Evolutionary conservation across 2,888 invertebrate species (phyloP).

Genomic region (Trypoxylon attenuatum): DNA sequence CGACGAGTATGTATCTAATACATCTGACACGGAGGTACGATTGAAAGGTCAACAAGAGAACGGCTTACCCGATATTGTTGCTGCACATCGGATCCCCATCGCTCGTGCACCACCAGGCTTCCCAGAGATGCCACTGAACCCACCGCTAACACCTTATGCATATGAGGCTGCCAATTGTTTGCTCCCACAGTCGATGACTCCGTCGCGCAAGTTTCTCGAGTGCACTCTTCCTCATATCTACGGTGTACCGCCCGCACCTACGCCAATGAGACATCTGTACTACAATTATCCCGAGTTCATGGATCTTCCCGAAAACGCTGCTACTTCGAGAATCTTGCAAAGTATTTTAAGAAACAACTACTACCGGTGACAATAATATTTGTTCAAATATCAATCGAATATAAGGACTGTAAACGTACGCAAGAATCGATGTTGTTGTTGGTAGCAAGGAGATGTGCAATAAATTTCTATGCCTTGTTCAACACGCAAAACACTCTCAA

Average conservation of each 20-base stretch:
- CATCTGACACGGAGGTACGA: not conserved
- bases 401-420: no score
- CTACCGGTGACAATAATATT: slow-evolving; percentile 12
- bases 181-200: no score
- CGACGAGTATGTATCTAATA: not conserved
- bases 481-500: no score
- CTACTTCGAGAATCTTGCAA: not conserved
- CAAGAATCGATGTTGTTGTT: no score
- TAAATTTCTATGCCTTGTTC: no score
- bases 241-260: slow-evolving; percentile 13
- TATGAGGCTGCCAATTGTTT: not conserved
- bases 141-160: not conserved
- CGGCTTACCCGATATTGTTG: not conserved
- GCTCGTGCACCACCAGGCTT: slow-evolving; percentile 27
- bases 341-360: slow-evolving; percentile 15
- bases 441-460: not conserved
- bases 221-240: no score
- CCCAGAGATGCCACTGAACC: slow-evolving; percentile 10
- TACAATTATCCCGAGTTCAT: slow-evolving; percentile 33
- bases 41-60: not conserved
- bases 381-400: no score
- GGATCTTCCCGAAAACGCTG: not conserved
- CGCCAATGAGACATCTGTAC: slow-evolving; percentile 25
- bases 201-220: not conserved
- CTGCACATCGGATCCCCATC: not conserved